A percentile compares a stretch with the other conserved stretches of the same genome.
Evolutionary conservation across 1,140 invertebrate species (phyloP).

Genomic region (Halyomorpha halys): DNA sequence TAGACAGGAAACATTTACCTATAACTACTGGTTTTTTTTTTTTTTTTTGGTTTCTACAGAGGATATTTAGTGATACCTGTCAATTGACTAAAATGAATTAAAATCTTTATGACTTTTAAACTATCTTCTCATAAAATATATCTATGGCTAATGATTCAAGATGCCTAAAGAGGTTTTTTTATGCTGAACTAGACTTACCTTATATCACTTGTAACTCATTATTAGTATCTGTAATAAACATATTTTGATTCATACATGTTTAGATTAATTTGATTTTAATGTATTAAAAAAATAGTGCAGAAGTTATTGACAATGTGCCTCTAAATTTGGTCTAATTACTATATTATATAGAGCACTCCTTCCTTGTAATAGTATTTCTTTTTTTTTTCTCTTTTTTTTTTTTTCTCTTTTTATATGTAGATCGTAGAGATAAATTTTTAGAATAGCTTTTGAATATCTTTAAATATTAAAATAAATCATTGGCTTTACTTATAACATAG

Average conservation of each 20-base stretch:
- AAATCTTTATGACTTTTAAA: too few relatives aligned
- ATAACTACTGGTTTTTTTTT: slow-evolving; percentile 1
- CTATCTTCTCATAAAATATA: not conserved
- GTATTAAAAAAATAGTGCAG: slow-evolving; percentile 9
- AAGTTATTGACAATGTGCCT: not conserved
- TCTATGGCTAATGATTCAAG: slow-evolving; percentile 9
- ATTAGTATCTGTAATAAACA: too few relatives aligned
- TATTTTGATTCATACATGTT: not conserved
- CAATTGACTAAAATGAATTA: slow-evolving; percentile 8
- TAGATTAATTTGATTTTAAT: not conserved
- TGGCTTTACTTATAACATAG: too few relatives aligned
- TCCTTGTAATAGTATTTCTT: too few relatives aligned
- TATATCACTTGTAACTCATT: slow-evolving; percentile 6
- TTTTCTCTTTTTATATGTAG: too few relatives aligned
- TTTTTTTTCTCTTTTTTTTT: too few relatives aligned
- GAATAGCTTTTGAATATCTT: too few relatives aligned
- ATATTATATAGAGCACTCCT: not conserved
- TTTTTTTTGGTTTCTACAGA: not conserved
- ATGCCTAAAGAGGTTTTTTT: not conserved
- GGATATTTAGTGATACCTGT: slow-evolving; percentile 8
- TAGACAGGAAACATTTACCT: slow-evolving; percentile 9
- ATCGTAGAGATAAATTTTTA: too few relatives aligned
- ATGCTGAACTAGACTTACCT: slow-evolving; percentile 1
- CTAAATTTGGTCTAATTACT: slow-evolving; percentile 1
- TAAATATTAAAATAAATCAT: too few relatives aligned